Conservation (phyloP, 1,140 invertebrate genomes). For the Bombus breviceps region DNA sequence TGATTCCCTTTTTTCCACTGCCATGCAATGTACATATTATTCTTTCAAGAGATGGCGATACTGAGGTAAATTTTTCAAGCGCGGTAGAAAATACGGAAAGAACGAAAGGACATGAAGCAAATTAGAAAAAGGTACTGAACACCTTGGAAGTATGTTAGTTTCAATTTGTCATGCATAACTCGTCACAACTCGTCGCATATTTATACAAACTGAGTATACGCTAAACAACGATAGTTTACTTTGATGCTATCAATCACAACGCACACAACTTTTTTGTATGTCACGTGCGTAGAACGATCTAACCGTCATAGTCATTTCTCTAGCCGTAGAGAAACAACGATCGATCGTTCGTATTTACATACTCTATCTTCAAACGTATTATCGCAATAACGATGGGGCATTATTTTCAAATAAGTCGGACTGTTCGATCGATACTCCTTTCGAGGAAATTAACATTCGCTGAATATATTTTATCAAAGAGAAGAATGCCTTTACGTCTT, state of each 20-base stretch:
- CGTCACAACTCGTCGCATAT: background rate
- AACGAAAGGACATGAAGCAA: background rate
- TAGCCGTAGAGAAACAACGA: background rate
- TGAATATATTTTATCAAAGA: background rate
- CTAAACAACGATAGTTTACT: slow-evolving; percentile 2
- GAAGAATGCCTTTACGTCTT: background rate
- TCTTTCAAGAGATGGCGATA: background rate
- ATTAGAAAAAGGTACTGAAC: background rate
- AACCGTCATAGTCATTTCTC: background rate
- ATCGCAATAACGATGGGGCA: background rate
- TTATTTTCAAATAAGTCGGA: background rate
- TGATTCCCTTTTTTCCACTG: background rate
- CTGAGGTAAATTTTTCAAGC: background rate
- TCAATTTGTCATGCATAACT: slow-evolving; percentile 19
- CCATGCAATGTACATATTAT: background rate
- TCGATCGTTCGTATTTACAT: slow-evolving; percentile 30
- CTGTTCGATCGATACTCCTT: background rate
- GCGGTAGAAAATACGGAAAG: background rate
- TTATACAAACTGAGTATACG: background rate
- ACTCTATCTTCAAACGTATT: background rate
- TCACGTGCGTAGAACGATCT: slow-evolving; percentile 14
- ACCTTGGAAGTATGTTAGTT: background rate
- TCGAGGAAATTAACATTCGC: background rate
- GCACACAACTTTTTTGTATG: background rate
- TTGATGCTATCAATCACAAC: slow-evolving; percentile 34